Evolutionary conservation across 1,140 invertebrate genomes (phyloP).

Genomic region (Penaeus chinensis): DNA sequence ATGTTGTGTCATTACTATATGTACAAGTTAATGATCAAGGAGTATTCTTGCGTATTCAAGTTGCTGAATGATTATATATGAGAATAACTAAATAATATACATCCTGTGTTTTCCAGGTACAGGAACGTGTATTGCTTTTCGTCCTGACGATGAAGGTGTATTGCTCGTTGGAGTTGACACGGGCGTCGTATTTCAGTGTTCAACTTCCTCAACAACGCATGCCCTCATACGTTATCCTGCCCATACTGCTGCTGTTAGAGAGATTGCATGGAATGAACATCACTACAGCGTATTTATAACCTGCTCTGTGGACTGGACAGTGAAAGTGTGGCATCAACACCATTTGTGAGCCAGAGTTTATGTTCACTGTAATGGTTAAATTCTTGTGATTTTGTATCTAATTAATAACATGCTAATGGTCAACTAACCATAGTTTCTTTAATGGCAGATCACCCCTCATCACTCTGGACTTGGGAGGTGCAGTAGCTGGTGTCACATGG

Average conservation of each 20-base stretch:
- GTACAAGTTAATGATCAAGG: too few relatives aligned
- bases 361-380: not conserved
- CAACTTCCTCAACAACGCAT: constrained; percentile 83
- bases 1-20: too few relatives aligned
- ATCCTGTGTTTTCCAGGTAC: constrained; percentile 73
- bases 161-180: constrained; percentile 93
- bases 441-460: constrained; percentile 78
- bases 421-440: not conserved
- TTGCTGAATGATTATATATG: too few relatives aligned
- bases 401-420: too few relatives aligned
- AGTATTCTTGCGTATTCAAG: too few relatives aligned
- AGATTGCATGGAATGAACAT: constrained; percentile 88
- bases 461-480: constrained; percentile 89
- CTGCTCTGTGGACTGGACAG: constrained; percentile 91
- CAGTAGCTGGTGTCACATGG: constrained; percentile 94
- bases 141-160: constrained; percentile 81
- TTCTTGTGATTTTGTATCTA: too few relatives aligned
- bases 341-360: constrained; percentile 15
- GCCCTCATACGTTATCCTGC: constrained; percentile 73
- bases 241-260: constrained; percentile 90
- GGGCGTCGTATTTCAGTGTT: constrained; percentile 92
- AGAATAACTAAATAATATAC: too few relatives aligned
- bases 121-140: constrained; percentile 88
- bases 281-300: constrained; percentile 89
- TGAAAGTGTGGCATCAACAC: constrained; percentile 92